phyloP scores from a whole-genome alignment of 2,797 vertebrate genomes.

The Pipistrellus nathusii region DNA sequence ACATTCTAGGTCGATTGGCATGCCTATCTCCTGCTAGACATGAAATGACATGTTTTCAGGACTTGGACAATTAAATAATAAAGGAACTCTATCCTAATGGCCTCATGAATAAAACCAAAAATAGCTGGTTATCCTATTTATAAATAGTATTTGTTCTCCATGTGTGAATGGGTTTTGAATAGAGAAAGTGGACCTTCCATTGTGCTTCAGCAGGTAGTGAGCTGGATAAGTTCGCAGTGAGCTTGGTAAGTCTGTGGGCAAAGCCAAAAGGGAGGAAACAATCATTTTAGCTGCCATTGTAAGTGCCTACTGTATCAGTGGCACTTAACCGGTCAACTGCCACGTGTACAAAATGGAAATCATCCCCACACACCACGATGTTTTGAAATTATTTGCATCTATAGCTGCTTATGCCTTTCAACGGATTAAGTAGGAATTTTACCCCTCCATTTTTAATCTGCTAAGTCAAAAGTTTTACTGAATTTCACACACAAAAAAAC shows the following conservation, averaged over 20 bases:
- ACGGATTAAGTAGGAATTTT: neutral
- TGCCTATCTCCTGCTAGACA: accelerated
- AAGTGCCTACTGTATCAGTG: accelerated
- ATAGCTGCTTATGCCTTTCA: no score
- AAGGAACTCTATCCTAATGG: neutral
- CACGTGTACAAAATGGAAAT: no score
- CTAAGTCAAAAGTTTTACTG: neutral
- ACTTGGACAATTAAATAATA: neutral
- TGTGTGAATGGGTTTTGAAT: neutral
- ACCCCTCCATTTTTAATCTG: neutral
- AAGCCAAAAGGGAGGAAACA: neutral
- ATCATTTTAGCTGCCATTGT: neutral
- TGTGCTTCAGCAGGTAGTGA: neutral
- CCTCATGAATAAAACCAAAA: neutral
- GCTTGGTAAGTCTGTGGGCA: neutral
- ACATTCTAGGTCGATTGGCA: neutral
- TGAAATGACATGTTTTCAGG: neutral
- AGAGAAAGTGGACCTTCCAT: neutral
- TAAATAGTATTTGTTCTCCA: neutral
- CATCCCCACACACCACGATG: no score
- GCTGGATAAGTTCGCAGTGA: accelerated
- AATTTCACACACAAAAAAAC: neutral
- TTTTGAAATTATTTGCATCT: no score
- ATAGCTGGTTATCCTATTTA: neutral
- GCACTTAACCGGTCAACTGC: no score